A percentile compares a stretch with the other conserved stretches of the same genome.
phyloP scores from a whole-genome alignment of 2,113 vertebrate species.

The Cinclus cinclus region DNA sequence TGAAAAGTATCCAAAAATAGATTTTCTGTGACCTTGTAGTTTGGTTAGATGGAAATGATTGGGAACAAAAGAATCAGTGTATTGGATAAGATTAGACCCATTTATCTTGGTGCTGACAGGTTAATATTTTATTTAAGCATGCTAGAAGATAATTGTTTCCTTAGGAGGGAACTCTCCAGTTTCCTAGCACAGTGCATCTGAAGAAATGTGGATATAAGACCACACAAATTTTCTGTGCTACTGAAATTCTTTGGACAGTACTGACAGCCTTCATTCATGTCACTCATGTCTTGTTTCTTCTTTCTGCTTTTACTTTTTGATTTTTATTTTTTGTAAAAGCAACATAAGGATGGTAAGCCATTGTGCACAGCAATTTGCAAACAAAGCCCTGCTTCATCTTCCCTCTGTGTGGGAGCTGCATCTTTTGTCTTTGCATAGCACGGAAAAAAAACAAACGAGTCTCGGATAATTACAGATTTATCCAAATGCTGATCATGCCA shows the following conservation, averaged over 20 bases:
- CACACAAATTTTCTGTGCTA: not conserved
- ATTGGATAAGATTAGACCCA: not conserved
- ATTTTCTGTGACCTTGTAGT: not conserved
- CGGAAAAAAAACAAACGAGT: not conserved
- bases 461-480: not conserved
- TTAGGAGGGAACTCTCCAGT: not conserved
- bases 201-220: not conserved
- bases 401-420: not conserved
- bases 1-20: not conserved
- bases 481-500: not conserved
- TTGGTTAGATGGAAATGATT: not conserved
- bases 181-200: not conserved
- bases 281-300: not conserved
- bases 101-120: not conserved
- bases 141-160: not conserved
- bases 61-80: not conserved
- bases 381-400: not conserved
- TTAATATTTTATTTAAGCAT: not conserved
- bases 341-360: accelerated
- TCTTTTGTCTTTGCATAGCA: not conserved
- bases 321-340: not conserved
- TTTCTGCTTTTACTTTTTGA: not conserved
- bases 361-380: not conserved
- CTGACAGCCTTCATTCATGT: not conserved
- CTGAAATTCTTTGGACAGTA: not conserved